Base-by-base conservation (phyloP, 2,797 vertebrate species). In the Chaetodon trifasciatus region DNA sequence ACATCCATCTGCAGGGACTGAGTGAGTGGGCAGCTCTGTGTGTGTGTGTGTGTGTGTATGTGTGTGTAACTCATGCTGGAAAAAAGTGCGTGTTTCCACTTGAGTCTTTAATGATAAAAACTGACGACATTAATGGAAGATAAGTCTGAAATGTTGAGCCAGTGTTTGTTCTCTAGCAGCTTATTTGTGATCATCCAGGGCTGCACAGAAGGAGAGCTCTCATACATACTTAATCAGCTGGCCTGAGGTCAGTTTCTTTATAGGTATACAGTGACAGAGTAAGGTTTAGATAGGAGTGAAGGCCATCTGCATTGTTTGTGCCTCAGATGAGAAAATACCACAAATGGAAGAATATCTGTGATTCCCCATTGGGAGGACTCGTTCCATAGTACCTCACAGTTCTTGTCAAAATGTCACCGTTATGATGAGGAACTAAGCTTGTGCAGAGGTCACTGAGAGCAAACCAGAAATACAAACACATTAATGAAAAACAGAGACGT, bases 1-100 rank as follows among this genome's bases (percentile, higher is more conserved):
- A 23, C 4, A 5, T 55, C 28, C 3, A 37, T 56, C 9, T 35
- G 46, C 52, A 21, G 40, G 13, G 32, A 47, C 4, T n/a, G n/a
- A 24, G 32, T 55, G 52, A 42, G 72, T 68, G 69, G 56, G 77
- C 46, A 42, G 52, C 55, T 44, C 39, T 24, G 28, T 4, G 40
- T 40, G 40, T 10, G 40, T 42, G 40, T 16, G n/a, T 42, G n/a
- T 17, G 3, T 65, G 28, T 32, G 40, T 40, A 7, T 10, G 40
- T 42, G 61, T 40, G 39, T 9, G 40, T 42, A 42, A 11, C 13
- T 35, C 49, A 46, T 24, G 13, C 23, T 24, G 61, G 17, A 44
- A 65, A 44, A 13, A 64, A 66, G 61, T 16, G n/a, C 24, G n/a
- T 16, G 3, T 65, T 49, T 50, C 19, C 12, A 37, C 28, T 32